phyloP scores from a whole-genome alignment of 2,888 invertebrate genomes.

The Norana najaformis region DNA sequence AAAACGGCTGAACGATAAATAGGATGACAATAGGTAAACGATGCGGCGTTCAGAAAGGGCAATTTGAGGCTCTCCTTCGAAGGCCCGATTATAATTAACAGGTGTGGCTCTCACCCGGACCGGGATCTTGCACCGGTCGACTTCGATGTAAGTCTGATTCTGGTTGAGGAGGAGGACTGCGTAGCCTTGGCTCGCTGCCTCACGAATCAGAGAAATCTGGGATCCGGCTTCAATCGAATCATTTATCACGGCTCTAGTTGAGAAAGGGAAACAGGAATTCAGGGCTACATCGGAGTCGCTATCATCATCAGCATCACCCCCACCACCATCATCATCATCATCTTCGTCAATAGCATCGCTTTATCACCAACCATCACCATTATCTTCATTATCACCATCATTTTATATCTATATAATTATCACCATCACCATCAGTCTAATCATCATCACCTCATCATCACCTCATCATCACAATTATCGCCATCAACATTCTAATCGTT shows the following conservation, averaged over 20 bases:
- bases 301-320: too few relatives aligned
- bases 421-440: neutral
- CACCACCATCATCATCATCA: neutral
- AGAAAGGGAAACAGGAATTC: neutral
- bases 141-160: neutral
- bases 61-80: too few relatives aligned
- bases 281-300: too few relatives aligned
- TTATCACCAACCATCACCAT: too few relatives aligned
- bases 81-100: neutral
- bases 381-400: neutral
- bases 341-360: neutral
- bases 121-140: neutral
- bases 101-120: neutral
- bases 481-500: neutral
- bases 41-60: too few relatives aligned
- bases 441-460: too few relatives aligned
- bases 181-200: neutral
- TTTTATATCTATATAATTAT: too few relatives aligned
- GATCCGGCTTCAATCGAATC: neutral
- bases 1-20: neutral
- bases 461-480: neutral
- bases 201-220: neutral
- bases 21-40: too few relatives aligned
- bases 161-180: conserved; percentile 17
- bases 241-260: neutral